A percentile compares a stretch with the other conserved stretches of the same genome.
phyloP scores from a whole-genome alignment of 2,797 vertebrate genomes.

The Monodelphis domestica region DNA sequence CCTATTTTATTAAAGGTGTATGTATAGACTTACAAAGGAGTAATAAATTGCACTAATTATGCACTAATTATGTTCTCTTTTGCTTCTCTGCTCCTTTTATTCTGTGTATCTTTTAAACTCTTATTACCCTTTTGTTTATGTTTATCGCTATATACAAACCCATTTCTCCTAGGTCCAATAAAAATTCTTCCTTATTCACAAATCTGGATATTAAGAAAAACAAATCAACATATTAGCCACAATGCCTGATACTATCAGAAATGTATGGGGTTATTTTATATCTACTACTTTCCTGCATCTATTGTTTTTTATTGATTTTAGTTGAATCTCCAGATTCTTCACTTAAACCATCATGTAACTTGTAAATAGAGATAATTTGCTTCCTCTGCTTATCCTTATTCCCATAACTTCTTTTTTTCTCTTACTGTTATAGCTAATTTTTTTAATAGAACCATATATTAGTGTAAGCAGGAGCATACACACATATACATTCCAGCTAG shows the following conservation, averaged over 20 bases:
- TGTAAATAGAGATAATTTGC: neutral
- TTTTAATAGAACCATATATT: neutral
- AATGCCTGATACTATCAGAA: neutral
- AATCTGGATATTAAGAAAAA: neutral
- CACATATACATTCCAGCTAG: neutral
- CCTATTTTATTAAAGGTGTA: neutral
- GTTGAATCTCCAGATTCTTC: neutral
- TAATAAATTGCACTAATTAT: neutral
- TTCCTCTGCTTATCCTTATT: neutral
- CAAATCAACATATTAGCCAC: neutral
- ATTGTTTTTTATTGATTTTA: neutral
- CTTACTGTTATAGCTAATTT: neutral
- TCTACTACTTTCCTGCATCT: neutral
- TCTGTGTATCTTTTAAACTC: neutral
- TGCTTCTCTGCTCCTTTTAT: neutral
- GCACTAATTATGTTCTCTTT: neutral
- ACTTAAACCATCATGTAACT: neutral
- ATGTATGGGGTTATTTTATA: neutral
- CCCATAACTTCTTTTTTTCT: neutral
- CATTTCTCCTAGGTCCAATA: neutral
- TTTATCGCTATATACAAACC: neutral
- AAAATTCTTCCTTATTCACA: neutral
- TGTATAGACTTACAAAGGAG: neutral
- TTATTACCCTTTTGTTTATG: neutral
- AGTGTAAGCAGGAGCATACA: neutral